Base-by-base conservation (phyloP, 2,797 vertebrate species). In the Poeciliopsis presidionis region DNA sequence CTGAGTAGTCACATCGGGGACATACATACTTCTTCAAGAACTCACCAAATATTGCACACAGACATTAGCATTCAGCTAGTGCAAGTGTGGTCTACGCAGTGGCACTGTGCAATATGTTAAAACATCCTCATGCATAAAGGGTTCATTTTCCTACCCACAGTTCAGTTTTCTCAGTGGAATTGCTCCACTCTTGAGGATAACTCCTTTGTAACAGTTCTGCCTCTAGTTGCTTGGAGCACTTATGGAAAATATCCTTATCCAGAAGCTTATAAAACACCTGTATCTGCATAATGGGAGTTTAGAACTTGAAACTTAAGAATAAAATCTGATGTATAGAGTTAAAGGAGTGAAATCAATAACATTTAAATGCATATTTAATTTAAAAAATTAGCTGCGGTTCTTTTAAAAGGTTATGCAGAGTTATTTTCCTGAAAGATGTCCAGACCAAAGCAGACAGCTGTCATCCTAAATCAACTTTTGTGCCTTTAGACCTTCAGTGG, bases 131-230 rank as follows among this genome's bases (percentile, higher is more conserved):
- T 46, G 46, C 67, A 67, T 49, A 28, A 71, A 76, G 14, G 51
- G 46, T 78, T 65, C 75, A 41, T 78, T 51, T 76, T 78, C 49
- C 45, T 81, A 69, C 73, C 39, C 25, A 55, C 20, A 53, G 13
- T 77, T 67, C 47, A 13, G 30, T 72, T 51, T 59, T 76, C 72
- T 83, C 69, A 61, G 63, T 82, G 77, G 73, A 83, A 78, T 83
- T 74, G 16, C 41, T 76, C 41, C 51, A 13, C 72, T 76, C 69
- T 49, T 55, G 61, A 78, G 61, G 49, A 61, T 79, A 84, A 36
- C 51, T n/a, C 79, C n/a, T 55, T 75, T 65, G 65, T 77, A 77
- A 59, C 53, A 47, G n/a, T 73, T 79, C 36, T 55, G 47, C 2
- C 61, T 77, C 74, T 46, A 63, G 28, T 74, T 81, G 57, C 57